Evolutionary conservation across 2,888 invertebrate genomes (phyloP).

Genomic region (Eupithecia subfuscata): DNA sequence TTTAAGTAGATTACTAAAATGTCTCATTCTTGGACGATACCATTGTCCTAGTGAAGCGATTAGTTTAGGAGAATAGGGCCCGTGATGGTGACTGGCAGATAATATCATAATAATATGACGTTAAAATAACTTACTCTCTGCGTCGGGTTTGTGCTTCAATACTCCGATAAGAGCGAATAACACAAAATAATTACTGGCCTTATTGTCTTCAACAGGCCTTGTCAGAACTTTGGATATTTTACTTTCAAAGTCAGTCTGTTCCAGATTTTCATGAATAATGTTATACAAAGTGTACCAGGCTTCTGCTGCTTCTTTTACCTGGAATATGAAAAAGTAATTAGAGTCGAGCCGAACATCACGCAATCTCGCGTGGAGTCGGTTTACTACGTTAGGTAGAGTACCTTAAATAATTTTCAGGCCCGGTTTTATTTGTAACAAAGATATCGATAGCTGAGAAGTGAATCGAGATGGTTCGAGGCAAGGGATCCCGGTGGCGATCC

Average conservation of each 20-base stretch:
- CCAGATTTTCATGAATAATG: conserved; percentile 43
- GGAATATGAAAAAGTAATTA: not conserved
- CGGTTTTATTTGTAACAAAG: no score
- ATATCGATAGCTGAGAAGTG: no score
- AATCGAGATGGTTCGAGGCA: no score
- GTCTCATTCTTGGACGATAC: not conserved
- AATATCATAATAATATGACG: not conserved
- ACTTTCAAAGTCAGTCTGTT: conserved; percentile 40
- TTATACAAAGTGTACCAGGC: conserved; percentile 61
- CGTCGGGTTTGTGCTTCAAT: conserved; percentile 52
- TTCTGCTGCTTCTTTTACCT: conserved; percentile 56
- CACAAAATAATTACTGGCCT: conserved; percentile 45
- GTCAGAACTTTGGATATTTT: conserved; percentile 43
- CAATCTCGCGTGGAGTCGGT: no score
- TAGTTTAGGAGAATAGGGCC: not conserved
- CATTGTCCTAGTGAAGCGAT: not conserved
- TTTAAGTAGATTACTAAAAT: no score
- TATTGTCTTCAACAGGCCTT: conserved; percentile 28
- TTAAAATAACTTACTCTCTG: conserved; percentile 54
- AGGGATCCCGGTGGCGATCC: no score
- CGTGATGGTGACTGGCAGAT: not conserved
- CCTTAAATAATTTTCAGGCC: no score
- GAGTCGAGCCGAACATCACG: no score
- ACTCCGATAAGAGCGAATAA: conserved; percentile 53
- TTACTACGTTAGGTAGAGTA: no score